Percentiles rank a stretch among this genome's conserved stretches.
phyloP scores from a whole-genome alignment of 2,888 invertebrate genomes.

The Brachyopa scutellaris region DNA sequence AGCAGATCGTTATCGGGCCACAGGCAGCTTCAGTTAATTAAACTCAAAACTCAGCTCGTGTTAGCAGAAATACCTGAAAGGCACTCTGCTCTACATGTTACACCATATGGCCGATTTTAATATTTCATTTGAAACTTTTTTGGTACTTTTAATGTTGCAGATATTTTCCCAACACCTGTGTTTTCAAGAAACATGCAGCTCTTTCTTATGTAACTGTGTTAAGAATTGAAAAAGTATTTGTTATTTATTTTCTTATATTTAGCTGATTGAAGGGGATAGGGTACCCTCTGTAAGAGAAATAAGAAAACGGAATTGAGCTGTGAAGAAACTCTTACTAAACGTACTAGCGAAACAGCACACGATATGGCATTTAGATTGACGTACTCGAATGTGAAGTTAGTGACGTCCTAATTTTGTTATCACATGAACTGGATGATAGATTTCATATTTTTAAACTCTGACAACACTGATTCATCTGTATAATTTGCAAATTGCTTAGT shows the following conservation, averaged over 20 bases:
- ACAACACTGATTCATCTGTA: no score
- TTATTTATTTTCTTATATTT: conserved; percentile 9
- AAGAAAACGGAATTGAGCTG: conserved; percentile 1
- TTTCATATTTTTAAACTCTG: no score
- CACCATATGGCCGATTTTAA: conserved; percentile 58
- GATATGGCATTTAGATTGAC: no score
- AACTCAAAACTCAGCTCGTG: conserved; percentile 47
- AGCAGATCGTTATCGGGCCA: conserved; percentile 35
- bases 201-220: conserved; percentile 16
- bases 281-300: neutral
- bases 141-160: conserved; percentile 26
- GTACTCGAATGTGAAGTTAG: no score
- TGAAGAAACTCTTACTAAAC: no score
- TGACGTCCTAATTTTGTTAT: no score
- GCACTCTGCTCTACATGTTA: conserved; percentile 37
- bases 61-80: conserved; percentile 31
- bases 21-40: conserved; percentile 50
- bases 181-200: conserved; percentile 14
- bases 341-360: no score
- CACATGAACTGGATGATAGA: no score
- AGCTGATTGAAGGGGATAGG: conserved; percentile 2
- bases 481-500: no score
- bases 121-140: conserved; percentile 60
- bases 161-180: conserved; percentile 25
- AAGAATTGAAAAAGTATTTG: conserved; percentile 14